Conservation (phyloP, 2,797 vertebrate genomes). For the Gastrophryne carolinensis region DNA sequence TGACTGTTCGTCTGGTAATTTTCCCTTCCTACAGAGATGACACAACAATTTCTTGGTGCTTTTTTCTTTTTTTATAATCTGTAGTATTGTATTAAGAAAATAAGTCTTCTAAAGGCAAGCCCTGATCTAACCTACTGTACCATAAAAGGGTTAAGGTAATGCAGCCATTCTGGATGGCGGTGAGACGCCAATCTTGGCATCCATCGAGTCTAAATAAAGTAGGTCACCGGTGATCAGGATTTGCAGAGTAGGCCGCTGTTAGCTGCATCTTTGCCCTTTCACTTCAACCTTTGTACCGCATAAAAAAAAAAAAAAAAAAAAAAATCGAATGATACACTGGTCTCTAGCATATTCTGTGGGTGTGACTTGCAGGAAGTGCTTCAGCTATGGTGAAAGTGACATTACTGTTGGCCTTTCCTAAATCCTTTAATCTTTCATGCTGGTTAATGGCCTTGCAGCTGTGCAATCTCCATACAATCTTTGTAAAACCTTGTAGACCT, state of each 20-base stretch:
- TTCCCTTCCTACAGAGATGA: conserved; percentile 3
- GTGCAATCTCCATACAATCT: too few species aligned
- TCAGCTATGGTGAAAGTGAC: neutral
- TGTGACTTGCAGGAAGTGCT: neutral
- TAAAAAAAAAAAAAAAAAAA: neutral
- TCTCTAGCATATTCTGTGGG: neutral
- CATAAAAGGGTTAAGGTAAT: neutral
- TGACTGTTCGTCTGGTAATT: neutral
- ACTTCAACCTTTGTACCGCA: conserved; percentile 21
- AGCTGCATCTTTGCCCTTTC: neutral
- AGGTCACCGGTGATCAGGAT: conserved; percentile 13
- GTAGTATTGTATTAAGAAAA: neutral
- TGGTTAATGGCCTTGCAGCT: too few species aligned
- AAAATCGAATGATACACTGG: neutral
- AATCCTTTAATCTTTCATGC: too few species aligned
- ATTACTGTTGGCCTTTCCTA: too few species aligned
- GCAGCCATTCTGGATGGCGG: neutral
- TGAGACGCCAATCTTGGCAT: neutral
- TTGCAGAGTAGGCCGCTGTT: neutral
- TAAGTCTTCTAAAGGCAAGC: neutral
- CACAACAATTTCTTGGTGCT: neutral
- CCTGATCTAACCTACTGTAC: neutral
- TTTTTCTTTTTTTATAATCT: too few species aligned
- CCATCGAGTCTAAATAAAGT: neutral
- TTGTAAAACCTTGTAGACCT: too few species aligned